Evolutionary conservation across 2,888 invertebrate genomes (phyloP), one percentile per base, ranked within the genome.

Genomic region (Lordiphosa fenestrarum): DNA sequence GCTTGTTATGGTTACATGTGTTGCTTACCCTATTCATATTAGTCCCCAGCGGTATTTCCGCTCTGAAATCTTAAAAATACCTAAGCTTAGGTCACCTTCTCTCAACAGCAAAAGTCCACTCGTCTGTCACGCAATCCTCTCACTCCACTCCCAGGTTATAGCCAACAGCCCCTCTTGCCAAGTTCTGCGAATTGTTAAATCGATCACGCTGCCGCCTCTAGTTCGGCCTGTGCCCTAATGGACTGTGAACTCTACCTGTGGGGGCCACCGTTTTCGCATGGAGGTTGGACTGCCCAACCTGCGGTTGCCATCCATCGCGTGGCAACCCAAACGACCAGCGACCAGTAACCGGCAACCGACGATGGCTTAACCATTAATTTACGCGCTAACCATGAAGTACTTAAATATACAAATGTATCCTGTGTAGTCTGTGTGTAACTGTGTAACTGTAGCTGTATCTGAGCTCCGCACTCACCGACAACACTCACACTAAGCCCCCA

Each of bases 311-410:
- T 57, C 64, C 68, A 65, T 54, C 61, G 55, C 53, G 37, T 51
- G 47, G 51, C 56, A 61, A 50, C 62, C 66, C 49, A 56, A 61
- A 50, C 46, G 10, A 46, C 60, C 36, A 48, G 42, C 47, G 53
- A 61, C 53, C 62, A 46, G 44, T 55, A 38, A 49, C 49, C 39
- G 23, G 15, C 38, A 37, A 63, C 60, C 67, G 56, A 62, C 62
- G 59, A 67, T 56, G 73, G 76, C 73, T 76, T 73, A 76, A 73
- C 76, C 76, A 74, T 74, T 74, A 74, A 74, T 74, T 74, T 74
- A 73, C 77, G 73, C 73, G 71, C 77, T 71, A 74, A 73, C 74
- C 73, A 77, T 73, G 69, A 73, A 74, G 69, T 74, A 77, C 73
- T 74, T 76, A 71, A 77, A 73, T 76, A 73, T 76, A 64, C 73